A percentile compares a stretch with the other conserved stretches of the same genome.
Conservation (phyloP, 2,797 vertebrate genomes). For the Peromyscus aztecus region DNA sequence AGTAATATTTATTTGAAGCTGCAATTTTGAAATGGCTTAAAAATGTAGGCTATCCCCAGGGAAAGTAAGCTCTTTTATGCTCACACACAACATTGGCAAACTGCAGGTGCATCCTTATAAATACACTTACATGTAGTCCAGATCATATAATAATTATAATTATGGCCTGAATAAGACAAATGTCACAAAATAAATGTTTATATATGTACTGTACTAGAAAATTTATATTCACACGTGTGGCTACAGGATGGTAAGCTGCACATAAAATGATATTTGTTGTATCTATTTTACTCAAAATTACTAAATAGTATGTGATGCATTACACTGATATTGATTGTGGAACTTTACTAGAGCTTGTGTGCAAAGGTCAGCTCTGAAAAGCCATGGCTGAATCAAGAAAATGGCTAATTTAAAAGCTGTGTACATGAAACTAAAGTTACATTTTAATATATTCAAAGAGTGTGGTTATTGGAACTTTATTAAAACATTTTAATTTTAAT, state of each 20-base stretch:
- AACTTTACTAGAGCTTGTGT: neutral
- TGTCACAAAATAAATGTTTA: neutral
- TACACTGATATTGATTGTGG: neutral
- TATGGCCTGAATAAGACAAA: neutral
- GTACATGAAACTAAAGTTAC: neutral
- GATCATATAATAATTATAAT: neutral
- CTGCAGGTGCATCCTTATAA: neutral
- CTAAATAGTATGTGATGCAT: neutral
- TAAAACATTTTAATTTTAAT: neutral
- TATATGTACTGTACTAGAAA: neutral
- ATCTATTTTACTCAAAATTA: neutral
- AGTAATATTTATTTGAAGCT: neutral
- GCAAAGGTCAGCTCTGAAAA: neutral
- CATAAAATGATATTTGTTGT: neutral
- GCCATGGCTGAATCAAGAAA: neutral
- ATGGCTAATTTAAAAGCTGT: neutral
- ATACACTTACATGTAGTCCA: neutral
- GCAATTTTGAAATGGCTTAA: constrained; percentile 22
- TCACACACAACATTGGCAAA: neutral
- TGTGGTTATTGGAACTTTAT: neutral
- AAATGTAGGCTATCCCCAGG: neutral
- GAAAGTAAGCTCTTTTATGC: neutral
- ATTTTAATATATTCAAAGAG: constrained; percentile 7
- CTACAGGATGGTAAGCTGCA: neutral
- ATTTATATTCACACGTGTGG: neutral